Evolutionary conservation across 2,797 vertebrate species (phyloP).

Genomic region (Lithobates pipiens): DNA sequence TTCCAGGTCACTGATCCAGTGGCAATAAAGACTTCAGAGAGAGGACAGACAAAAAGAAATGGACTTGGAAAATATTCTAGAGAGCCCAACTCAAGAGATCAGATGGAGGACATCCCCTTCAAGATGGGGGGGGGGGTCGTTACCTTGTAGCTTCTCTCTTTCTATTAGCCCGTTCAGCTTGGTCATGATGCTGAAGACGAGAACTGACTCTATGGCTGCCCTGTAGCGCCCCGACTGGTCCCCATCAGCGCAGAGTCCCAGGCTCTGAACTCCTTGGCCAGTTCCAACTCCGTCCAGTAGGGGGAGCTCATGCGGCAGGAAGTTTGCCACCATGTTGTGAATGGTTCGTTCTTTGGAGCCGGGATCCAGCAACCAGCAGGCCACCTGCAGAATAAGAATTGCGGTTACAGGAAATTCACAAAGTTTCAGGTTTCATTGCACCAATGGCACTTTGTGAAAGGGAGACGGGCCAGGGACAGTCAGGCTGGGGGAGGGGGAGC

Average conservation of each 20-base stretch:
- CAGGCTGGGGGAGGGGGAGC: too few relatives aligned
- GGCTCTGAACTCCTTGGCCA: slow-evolving; percentile 79
- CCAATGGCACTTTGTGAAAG: too few relatives aligned
- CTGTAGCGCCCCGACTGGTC: slow-evolving; percentile 85
- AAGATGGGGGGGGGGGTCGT: neutral
- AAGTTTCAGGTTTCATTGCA: too few relatives aligned
- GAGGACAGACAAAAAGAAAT: too few relatives aligned
- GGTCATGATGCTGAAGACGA: slow-evolving; percentile 81
- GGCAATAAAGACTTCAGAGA: too few relatives aligned
- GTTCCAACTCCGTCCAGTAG: slow-evolving; percentile 83
- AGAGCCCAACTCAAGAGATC: too few relatives aligned
- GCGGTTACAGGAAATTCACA: neutral
- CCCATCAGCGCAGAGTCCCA: slow-evolving; percentile 75
- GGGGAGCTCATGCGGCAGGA: slow-evolving; percentile 83
- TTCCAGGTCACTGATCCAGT: too few relatives aligned
- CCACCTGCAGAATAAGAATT: slow-evolving; percentile 78
- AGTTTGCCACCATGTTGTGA: slow-evolving; percentile 90
- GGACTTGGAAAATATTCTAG: too few relatives aligned
- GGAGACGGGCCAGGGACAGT: too few relatives aligned
- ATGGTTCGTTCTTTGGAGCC: slow-evolving; percentile 88
- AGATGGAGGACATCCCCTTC: too few relatives aligned
- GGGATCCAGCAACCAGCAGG: slow-evolving; percentile 92
- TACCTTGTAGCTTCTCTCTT: slow-evolving; percentile 87
- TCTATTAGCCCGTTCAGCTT: slow-evolving; percentile 80
- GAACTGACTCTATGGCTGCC: slow-evolving; percentile 86